Percentiles rank a stretch among this genome's conserved stretches.
Conservation (phyloP, 2,888 invertebrate species). For the Lysandra coridon region DNA sequence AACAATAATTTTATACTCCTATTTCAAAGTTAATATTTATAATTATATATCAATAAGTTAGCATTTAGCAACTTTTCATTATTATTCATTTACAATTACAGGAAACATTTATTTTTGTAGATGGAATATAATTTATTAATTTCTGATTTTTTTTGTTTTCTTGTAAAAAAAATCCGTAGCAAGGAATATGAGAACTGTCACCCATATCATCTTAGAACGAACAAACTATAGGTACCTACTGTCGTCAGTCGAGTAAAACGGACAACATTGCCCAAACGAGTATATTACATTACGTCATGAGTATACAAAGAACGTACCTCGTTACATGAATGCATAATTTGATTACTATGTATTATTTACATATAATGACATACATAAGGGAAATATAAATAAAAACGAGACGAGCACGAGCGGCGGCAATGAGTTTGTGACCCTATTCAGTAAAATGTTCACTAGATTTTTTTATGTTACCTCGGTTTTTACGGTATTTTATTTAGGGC, state of each 20-base stretch:
- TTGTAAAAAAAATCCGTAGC: too few relatives aligned
- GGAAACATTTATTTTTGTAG: too few relatives aligned
- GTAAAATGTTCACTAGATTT: background rate
- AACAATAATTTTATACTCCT: too few relatives aligned
- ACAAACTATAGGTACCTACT: background rate
- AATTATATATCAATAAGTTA: too few relatives aligned
- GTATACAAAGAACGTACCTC: background rate
- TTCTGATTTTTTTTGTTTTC: too few relatives aligned
- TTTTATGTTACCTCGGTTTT: too few relatives aligned
- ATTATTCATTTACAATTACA: too few relatives aligned
- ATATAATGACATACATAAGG: slow-evolving; percentile 7
- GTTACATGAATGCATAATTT: slow-evolving; percentile 2
- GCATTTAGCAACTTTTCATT: too few relatives aligned
- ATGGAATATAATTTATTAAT: too few relatives aligned
- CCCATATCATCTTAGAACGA: too few relatives aligned
- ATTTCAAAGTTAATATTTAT: too few relatives aligned
- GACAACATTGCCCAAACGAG: slow-evolving; percentile 6
- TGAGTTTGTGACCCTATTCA: background rate
- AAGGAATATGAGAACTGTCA: too few relatives aligned
- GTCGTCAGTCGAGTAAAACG: background rate
- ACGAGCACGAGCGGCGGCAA: background rate
- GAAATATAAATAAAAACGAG: background rate
- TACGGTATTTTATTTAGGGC: background rate
- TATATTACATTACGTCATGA: slow-evolving; percentile 1
- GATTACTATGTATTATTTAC: slow-evolving; percentile 3